phyloP scores from a whole-genome alignment of 2,113 vertebrate species.

The Leptocoma aspasia region DNA sequence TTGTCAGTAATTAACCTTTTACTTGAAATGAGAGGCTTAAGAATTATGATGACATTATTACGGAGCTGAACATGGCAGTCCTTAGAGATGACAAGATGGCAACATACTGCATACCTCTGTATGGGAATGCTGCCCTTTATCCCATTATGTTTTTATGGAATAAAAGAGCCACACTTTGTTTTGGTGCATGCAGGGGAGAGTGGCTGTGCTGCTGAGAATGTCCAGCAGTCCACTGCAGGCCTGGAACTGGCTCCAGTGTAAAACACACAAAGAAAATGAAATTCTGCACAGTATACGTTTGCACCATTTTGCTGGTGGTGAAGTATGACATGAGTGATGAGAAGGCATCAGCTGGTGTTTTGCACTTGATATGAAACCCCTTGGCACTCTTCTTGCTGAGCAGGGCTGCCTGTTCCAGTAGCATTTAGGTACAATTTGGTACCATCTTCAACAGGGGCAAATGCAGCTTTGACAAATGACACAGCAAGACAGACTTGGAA shows the following conservation, averaged over 20 bases:
- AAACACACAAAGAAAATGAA: neutral
- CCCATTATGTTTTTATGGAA: neutral
- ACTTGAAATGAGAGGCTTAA: constrained; percentile 27
- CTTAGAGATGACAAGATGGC: neutral
- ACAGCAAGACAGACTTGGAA: neutral
- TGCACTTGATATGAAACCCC: neutral
- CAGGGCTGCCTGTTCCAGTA: neutral
- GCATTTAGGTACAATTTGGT: neutral
- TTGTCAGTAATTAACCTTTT: constrained; percentile 57
- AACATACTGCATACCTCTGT: neutral
- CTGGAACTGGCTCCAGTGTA: neutral
- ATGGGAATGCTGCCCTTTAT: neutral
- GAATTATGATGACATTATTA: constrained; percentile 35
- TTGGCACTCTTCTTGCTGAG: neutral
- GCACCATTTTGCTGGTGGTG: neutral
- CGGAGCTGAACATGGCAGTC: neutral
- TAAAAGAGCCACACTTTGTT: neutral
- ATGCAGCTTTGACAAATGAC: neutral
- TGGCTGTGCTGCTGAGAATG: neutral
- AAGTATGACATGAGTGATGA: fast-evolving
- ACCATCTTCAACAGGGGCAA: neutral
- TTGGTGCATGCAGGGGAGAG: neutral
- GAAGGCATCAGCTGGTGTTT: neutral
- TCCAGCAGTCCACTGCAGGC: neutral
- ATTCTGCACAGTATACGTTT: neutral